Evolutionary conservation across 2,888 invertebrate species (phyloP), one percentile per base, ranked within the genome.

Genomic region (Folsomia manolachei): DNA sequence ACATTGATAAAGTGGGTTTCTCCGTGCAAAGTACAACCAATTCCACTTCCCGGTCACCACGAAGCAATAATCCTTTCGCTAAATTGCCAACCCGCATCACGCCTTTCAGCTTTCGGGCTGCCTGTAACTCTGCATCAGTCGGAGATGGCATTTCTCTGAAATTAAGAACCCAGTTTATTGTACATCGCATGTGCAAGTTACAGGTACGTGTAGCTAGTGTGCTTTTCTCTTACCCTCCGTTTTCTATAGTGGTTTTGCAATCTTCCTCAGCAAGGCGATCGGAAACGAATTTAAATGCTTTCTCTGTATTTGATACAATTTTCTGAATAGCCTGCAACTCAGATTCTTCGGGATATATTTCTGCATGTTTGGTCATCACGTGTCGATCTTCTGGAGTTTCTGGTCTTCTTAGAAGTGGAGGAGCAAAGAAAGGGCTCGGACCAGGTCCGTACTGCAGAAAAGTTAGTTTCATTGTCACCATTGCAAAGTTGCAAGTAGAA

Each of bases 331-430:
- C 89, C 84, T 91, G 90, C 77, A 94, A 85, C 86, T 97, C 94
- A 81, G 90, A 90, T 84, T 96, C 96, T 82, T 90, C 89, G 0
- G 97, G 97, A 87, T 96, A 97, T 81, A 99, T 95, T 77, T 92
- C 92, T 0, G 93, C 91, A 85, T 98, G 97, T 82, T 94, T 92
- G 67, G 93, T 91, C 84, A 95, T 89, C 72, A 97, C 94, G 86
- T 97, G 97, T 11, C 95, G 90, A 86, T 98, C 98, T 85, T 98
- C 97, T 21, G 91, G 90, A n/a, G 94, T 93, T 84, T 97, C 96
- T 0, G 93, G 91, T 66, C 94, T 89, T 24, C 95, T 88, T 63
- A 89, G 88, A 80, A 85, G 86, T 51, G 87, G 87, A 18, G 88
- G 88, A 74, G 80, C 81, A 74, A 80, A 81, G 66, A 80, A 82